Percentiles rank a stretch among this genome's conserved stretches.
Conservation (phyloP, 2,888 invertebrate genomes). For the Lottia scabra region DNA sequence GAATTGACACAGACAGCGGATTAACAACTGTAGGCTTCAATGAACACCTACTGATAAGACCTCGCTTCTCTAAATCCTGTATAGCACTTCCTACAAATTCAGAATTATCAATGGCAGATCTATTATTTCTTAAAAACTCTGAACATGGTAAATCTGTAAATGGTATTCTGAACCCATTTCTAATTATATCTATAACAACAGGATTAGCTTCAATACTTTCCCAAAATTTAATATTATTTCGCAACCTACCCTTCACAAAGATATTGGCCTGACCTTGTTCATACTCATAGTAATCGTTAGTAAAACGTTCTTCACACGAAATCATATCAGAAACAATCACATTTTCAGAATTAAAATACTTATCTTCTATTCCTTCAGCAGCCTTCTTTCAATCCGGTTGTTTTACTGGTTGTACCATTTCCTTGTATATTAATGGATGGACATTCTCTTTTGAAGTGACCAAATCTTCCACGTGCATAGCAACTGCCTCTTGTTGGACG, state of each 20-base stretch:
- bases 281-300: slow-evolving; percentile 22
- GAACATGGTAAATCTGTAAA: slow-evolving; percentile 22
- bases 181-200: slow-evolving; percentile 22
- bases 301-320: too few relatives aligned
- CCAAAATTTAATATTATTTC: slow-evolving; percentile 26
- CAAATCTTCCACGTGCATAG: too few relatives aligned
- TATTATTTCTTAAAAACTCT: slow-evolving; percentile 13
- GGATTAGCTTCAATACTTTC: slow-evolving; percentile 16
- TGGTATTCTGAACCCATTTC: slow-evolving; percentile 24
- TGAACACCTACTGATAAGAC: slow-evolving; percentile 15
- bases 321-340: not conserved
- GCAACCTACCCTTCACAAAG: slow-evolving; percentile 25
- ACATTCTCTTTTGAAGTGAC: too few relatives aligned
- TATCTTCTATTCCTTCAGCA: too few relatives aligned
- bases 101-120: slow-evolving; percentile 23
- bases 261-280: slow-evolving; percentile 23
- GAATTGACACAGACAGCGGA: slow-evolving; percentile 25
- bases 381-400: too few relatives aligned
- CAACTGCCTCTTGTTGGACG: too few relatives aligned
- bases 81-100: slow-evolving; percentile 29
- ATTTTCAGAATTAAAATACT: too few relatives aligned
- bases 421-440: too few relatives aligned
- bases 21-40: slow-evolving; percentile 19
- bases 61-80: slow-evolving; percentile 12
- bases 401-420: too few relatives aligned